Percentiles rank a stretch among this genome's conserved stretches.
Conservation (phyloP, 2,113 vertebrate species). For the Colistium nudipinnis region DNA sequence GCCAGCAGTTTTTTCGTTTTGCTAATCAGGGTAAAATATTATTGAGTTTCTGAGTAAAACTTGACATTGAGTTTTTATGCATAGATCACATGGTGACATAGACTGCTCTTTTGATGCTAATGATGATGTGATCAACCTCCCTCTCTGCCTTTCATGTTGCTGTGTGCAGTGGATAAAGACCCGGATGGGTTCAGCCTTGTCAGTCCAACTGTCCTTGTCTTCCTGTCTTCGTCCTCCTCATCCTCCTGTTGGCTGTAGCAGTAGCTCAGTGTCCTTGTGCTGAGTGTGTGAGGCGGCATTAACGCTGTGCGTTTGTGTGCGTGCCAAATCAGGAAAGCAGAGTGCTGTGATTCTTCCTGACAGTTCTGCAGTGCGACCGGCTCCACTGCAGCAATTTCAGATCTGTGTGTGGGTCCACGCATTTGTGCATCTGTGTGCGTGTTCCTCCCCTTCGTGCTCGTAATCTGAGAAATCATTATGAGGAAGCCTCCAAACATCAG, state of each 20-base stretch:
- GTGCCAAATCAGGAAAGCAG: slow-evolving; percentile 19
- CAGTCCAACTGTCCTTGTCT: neutral
- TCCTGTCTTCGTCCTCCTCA: neutral
- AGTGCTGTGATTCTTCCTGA: slow-evolving; percentile 55
- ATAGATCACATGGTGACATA: no score
- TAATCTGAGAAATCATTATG: neutral
- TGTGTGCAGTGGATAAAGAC: neutral
- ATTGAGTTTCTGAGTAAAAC: no score
- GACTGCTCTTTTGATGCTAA: no score
- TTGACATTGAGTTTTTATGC: no score
- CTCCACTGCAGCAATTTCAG: slow-evolving; percentile 38
- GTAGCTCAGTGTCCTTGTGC: slow-evolving; percentile 50
- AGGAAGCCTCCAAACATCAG: neutral
- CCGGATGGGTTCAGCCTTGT: no score
- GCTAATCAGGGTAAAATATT: no score
- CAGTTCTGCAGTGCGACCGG: slow-evolving; percentile 56
- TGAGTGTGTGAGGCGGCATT: neutral
- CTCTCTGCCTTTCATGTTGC: neutral
- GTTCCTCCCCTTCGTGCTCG: neutral
- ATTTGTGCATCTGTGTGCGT: slow-evolving; percentile 1
- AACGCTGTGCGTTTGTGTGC: slow-evolving; percentile 11
- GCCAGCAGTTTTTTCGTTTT: no score
- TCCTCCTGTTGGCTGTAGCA: slow-evolving; percentile 20
- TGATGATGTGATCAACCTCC: neutral
- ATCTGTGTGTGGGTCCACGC: slow-evolving; percentile 5